Evolutionary conservation across 2,888 invertebrate genomes (phyloP).

Genomic region (Selenia dentaria): DNA sequence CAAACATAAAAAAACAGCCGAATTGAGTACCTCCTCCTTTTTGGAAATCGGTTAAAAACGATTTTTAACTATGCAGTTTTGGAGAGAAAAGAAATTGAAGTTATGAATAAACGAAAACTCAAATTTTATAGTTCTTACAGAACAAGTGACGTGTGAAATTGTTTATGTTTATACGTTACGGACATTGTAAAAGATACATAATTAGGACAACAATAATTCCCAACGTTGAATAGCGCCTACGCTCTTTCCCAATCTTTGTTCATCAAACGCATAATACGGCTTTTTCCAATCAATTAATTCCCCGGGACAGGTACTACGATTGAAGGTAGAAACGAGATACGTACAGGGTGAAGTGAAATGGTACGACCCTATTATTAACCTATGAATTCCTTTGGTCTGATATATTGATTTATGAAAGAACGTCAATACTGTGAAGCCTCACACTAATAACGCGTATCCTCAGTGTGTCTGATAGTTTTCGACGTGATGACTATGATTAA

Average conservation of each 20-base stretch:
- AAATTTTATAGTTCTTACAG: too few species aligned
- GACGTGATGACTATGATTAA: background rate
- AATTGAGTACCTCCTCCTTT: too few species aligned
- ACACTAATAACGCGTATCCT: constrained; percentile 10
- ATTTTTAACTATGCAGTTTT: too few species aligned
- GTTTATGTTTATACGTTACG: constrained; percentile 1
- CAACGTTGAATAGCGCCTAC: constrained; percentile 41
- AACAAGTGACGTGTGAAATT: too few species aligned
- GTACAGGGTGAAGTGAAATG: constrained; percentile 44
- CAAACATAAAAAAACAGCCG: too few species aligned
- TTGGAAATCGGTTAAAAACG: too few species aligned
- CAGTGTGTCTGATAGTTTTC: background rate
- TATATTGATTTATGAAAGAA: constrained; percentile 18
- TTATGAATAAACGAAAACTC: too few species aligned
- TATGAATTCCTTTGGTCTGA: constrained; percentile 5
- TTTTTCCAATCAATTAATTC: constrained; percentile 73
- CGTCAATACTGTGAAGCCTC: constrained; percentile 11
- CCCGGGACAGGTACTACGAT: constrained; percentile 56
- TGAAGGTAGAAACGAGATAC: constrained; percentile 43
- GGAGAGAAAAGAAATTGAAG: too few species aligned
- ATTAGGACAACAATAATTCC: constrained; percentile 16
- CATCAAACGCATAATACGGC: constrained; percentile 56
- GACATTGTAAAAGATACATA: constrained; percentile 11
- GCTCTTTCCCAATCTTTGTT: constrained; percentile 45
- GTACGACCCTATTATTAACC: constrained; percentile 16